Conservation (phyloP, 2,797 vertebrate genomes). For the Picus viridis region DNA sequence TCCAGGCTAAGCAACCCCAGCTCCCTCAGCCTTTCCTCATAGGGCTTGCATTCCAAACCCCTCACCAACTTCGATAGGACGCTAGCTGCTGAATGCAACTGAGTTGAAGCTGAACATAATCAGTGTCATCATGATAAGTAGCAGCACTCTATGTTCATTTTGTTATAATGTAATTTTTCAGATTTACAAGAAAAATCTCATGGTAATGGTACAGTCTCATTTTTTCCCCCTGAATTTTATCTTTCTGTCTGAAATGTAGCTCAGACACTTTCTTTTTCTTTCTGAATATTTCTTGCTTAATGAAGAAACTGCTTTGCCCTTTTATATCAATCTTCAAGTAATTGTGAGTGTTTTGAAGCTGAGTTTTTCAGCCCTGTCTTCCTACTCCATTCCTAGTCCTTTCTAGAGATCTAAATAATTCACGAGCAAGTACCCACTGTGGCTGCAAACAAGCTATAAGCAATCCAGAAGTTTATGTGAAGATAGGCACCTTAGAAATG, state of each 20-base stretch:
- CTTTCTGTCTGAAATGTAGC: neutral
- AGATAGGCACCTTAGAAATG: neutral
- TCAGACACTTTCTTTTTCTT: neutral
- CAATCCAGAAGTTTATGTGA: neutral
- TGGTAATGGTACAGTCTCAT: neutral
- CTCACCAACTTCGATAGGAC: too few relatives aligned
- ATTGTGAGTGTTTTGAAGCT: neutral
- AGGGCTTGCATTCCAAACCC: too few relatives aligned
- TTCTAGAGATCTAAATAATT: neutral
- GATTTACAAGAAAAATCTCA: neutral
- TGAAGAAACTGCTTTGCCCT: neutral
- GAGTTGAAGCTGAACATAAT: neutral
- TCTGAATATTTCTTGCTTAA: neutral
- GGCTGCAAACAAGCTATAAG: neutral
- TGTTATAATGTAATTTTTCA: neutral
- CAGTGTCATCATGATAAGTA: neutral
- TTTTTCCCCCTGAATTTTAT: neutral
- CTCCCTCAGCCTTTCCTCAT: too few relatives aligned
- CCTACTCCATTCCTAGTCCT: neutral
- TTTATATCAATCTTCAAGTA: neutral
- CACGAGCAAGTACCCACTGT: neutral
- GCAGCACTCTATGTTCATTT: neutral
- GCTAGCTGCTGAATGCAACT: neutral
- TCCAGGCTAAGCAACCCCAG: too few relatives aligned
- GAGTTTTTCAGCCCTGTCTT: neutral